phyloP scores from a whole-genome alignment of 2,113 vertebrate genomes.

The Oncorhynchus masou region DNA sequence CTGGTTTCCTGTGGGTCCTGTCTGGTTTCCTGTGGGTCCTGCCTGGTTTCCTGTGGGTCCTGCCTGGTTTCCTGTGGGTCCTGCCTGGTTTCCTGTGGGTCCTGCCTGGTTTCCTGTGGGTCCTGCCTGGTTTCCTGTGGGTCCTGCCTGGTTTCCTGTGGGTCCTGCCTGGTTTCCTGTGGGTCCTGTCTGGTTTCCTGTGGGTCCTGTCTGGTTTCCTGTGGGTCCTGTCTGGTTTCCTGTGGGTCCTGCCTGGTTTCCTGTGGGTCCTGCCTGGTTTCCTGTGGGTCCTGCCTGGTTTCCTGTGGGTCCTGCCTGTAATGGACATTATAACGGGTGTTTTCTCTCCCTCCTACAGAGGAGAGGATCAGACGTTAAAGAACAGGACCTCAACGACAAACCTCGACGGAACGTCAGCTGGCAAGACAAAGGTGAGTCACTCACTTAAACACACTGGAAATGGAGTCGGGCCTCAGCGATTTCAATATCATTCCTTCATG shows the following conservation, averaged over 20 bases:
- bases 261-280: no score
- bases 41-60: no score
- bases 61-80: no score
- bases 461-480: background rate
- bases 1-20: no score
- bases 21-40: no score
- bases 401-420: conserved; percentile 80
- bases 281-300: no score
- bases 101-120: no score
- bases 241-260: background rate
- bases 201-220: background rate
- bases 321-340: background rate
- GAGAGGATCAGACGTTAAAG: conserved; percentile 78
- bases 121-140: no score
- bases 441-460: background rate
- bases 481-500: background rate
- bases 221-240: background rate
- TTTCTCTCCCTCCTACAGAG: conserved; percentile 50
- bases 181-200: background rate
- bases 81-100: no score
- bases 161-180: no score
- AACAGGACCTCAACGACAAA: conserved; percentile 77
- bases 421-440: conserved; percentile 82
- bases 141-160: no score
- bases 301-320: background rate